phyloP scores from a whole-genome alignment of 2,797 vertebrate species.

The Spea hammondii region DNA sequence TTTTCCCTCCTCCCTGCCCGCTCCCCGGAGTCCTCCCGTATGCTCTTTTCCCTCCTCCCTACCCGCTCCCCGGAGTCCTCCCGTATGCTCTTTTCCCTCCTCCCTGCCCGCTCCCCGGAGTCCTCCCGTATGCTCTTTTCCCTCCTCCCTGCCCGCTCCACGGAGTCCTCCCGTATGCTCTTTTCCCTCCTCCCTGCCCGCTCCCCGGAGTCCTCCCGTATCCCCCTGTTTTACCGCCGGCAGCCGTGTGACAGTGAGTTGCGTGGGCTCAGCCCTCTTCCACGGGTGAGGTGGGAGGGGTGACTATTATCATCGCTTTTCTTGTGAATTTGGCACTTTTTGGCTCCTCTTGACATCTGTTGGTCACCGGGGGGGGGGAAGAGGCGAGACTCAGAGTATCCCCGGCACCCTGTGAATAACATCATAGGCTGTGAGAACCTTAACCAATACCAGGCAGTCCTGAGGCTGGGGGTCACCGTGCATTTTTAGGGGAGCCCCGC shows the following conservation, averaged over 20 bases:
- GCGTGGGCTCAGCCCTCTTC: constrained; percentile 22
- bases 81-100: background rate
- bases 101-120: background rate
- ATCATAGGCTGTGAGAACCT: background rate
- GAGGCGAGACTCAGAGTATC: constrained; percentile 40
- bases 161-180: background rate
- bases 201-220: background rate
- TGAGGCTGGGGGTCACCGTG: background rate
- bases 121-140: background rate
- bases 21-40: background rate
- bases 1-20: background rate
- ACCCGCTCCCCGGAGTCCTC: background rate
- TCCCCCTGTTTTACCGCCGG: constrained; percentile 11
- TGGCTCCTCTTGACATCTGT: constrained; percentile 34
- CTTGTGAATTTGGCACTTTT: constrained; percentile 23
- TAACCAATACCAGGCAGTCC: background rate
- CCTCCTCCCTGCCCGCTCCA: background rate
- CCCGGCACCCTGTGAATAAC: constrained; percentile 1
- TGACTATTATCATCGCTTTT: constrained; percentile 38
- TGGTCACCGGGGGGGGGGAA: constrained; percentile 38
- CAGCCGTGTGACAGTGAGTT: constrained; percentile 46
- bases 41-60: background rate
- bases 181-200: background rate
- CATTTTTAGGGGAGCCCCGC: background rate
- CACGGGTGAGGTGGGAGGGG: background rate